phyloP scores from a whole-genome alignment of 2,797 vertebrate genomes.

The Hafferia zeledoni region DNA sequence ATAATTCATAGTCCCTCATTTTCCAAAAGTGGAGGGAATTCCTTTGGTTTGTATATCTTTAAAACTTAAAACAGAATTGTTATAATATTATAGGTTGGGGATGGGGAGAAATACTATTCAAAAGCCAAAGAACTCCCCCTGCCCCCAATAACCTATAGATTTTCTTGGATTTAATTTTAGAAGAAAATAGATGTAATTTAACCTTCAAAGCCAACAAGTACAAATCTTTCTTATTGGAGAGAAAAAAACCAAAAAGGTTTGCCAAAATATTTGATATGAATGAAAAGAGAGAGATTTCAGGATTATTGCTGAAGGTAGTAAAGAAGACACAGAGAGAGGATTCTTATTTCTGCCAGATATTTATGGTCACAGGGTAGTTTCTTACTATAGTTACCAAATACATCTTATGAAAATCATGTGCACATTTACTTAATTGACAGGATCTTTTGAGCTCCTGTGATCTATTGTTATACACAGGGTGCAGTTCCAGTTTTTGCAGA shows the following conservation, averaged over 20 bases:
- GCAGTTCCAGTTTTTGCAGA: not conserved
- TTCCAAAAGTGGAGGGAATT: not conserved
- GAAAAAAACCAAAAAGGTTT: not conserved
- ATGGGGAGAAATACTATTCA: not conserved
- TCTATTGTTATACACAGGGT: not conserved
- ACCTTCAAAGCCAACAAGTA: not conserved
- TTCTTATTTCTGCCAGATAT: not conserved
- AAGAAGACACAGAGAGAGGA: not conserved
- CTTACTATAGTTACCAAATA: not conserved
- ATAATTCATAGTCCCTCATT: not conserved
- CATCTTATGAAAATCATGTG: not conserved
- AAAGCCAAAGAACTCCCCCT: not conserved
- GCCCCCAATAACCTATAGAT: rapidly evolving
- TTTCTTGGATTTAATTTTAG: not conserved
- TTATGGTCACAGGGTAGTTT: not conserved
- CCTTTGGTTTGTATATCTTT: not conserved
- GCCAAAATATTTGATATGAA: not conserved
- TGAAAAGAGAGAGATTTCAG: not conserved
- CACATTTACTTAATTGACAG: not conserved
- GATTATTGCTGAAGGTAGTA: not conserved
- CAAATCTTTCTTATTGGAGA: not conserved
- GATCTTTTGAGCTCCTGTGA: not conserved
- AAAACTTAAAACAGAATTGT: not conserved
- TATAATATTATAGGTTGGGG: not conserved
- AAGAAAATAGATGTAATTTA: not conserved